Evolutionary conservation across 2,797 vertebrate species (phyloP).

Genomic region (Austrolebias charrua): DNA sequence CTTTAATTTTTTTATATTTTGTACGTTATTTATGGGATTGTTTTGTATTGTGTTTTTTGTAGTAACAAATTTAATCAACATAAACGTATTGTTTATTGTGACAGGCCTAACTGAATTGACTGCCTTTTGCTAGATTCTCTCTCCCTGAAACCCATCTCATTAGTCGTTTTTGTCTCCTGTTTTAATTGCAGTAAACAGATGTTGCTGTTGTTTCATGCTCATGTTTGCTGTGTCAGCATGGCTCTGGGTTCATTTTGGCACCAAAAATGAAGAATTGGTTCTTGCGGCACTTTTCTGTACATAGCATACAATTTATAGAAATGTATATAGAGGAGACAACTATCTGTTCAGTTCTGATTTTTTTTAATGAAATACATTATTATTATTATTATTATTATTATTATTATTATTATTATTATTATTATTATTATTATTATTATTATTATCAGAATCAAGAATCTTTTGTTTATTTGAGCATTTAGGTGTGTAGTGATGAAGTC

Average conservation of each 20-base stretch:
- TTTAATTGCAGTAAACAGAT: conserved; percentile 5
- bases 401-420: not conserved
- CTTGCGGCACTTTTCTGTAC: not conserved
- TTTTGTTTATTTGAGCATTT: too few species aligned
- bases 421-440: not conserved
- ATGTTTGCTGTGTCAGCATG: conserved; percentile 17
- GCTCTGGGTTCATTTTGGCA: conserved; percentile 10
- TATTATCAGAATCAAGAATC: not conserved
- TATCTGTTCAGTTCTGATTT: too few species aligned
- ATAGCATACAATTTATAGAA: not conserved
- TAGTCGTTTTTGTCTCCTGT: conserved; percentile 2
- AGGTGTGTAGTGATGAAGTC: too few species aligned
- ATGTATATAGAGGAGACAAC: not conserved
- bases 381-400: not conserved
- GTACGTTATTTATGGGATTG: too few species aligned
- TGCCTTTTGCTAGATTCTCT: conserved; percentile 1
- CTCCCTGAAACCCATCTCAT: conserved; percentile 9
- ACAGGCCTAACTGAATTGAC: not conserved
- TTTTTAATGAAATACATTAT: not conserved
- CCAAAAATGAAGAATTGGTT: conserved; percentile 14
- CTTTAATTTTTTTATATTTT: too few species aligned
- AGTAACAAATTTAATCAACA: too few species aligned
- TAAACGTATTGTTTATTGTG: too few species aligned
- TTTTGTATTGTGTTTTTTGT: too few species aligned
- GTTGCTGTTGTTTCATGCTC: conserved; percentile 9